These are phyloP conservation scores for Coreoperca whiteheadi DNA, from an alignment of 2,113 vertebrate genomes.

Conservation along the genomic window DNA sequence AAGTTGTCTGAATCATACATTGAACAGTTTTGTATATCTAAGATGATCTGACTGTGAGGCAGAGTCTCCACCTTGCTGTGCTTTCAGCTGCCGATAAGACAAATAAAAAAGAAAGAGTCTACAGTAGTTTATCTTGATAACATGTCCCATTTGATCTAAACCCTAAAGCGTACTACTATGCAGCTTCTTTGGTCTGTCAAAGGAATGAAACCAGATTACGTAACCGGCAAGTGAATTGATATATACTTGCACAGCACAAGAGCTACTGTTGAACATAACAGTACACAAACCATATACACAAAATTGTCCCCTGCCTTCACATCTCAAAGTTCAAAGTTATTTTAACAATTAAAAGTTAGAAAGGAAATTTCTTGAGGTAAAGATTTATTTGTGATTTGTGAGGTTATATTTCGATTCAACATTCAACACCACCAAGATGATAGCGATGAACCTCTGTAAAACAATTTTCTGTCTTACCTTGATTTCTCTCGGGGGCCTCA, in stretches of 20 bases:
- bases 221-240: slow-evolving; percentile 1
- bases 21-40: not conserved
- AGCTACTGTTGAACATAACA: not conserved
- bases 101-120: slow-evolving; percentile 26
- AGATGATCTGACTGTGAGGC: slow-evolving; percentile 4
- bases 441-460: not conserved
- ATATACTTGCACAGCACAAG: not conserved
- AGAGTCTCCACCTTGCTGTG: not conserved
- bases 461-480: slow-evolving; percentile 59
- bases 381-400: too few relatives aligned
- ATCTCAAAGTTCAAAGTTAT: not conserved
- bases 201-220: slow-evolving; percentile 20
- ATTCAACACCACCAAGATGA: not conserved
- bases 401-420: not conserved
- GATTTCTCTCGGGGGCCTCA: slow-evolving; percentile 2
- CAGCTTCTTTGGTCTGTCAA: slow-evolving; percentile 31
- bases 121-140: slow-evolving; percentile 17
- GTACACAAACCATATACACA: not conserved
- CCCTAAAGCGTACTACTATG: slow-evolving; percentile 13
- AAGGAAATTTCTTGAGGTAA: not conserved
- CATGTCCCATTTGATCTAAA: not conserved
- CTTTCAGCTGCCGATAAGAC: slow-evolving; percentile 24
- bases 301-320: not conserved
- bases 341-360: not conserved
- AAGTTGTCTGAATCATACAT: slow-evolving; percentile 6